phyloP scores from a whole-genome alignment of 2,888 invertebrate genomes.

The Xylota sylvarum region DNA sequence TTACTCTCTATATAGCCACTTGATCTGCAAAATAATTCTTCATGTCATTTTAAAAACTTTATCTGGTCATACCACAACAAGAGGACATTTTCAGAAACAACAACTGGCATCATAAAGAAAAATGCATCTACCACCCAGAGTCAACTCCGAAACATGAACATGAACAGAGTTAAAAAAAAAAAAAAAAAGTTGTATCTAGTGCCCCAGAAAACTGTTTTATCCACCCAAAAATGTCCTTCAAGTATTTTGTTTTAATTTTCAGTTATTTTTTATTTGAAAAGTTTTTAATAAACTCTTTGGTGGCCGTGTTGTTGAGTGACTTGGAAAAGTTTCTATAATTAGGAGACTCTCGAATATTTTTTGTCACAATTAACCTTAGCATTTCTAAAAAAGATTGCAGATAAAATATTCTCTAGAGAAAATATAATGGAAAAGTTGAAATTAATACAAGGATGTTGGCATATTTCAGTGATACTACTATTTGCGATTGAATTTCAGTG shows the following conservation, averaged over 20 bases:
- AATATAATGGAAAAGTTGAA: no score
- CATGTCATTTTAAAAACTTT: neutral
- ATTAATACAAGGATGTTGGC: no score
- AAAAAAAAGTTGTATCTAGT: conserved; percentile 5
- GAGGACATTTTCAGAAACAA: neutral
- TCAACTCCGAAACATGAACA: neutral
- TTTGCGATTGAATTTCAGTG: no score
- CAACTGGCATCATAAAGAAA: neutral
- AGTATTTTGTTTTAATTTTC: neutral
- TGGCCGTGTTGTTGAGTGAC: neutral
- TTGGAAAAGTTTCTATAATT: conserved; percentile 11
- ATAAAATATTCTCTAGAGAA: no score
- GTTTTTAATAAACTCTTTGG: conserved; percentile 11
- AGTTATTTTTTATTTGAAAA: conserved; percentile 4
- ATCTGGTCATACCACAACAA: neutral
- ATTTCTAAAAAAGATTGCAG: neutral
- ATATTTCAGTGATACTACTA: no score
- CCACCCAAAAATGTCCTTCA: neutral
- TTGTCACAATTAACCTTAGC: neutral
- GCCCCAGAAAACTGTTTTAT: no score
- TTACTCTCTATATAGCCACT: no score
- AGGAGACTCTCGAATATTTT: neutral
- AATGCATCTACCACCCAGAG: neutral
- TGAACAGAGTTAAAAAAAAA: conserved; percentile 2
- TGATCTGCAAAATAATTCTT: neutral